Evolutionary conservation across 1,140 invertebrate genomes (phyloP).

Genomic region (Scaptomyza hsui): DNA sequence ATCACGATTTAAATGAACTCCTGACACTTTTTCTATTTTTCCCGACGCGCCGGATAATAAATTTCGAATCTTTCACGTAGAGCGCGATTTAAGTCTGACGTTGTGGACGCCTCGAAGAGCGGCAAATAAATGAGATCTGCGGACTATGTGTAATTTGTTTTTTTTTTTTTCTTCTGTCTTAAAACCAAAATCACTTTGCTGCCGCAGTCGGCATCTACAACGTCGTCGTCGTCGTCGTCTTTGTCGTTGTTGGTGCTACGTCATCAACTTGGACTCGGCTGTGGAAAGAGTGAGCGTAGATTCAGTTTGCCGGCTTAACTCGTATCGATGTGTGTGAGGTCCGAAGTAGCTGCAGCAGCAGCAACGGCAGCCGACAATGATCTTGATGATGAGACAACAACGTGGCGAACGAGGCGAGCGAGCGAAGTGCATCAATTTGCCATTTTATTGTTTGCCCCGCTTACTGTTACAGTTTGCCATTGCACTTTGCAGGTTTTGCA

Average conservation of each 20-base stretch:
- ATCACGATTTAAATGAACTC: constrained; percentile 16
- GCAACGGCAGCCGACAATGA: constrained; percentile 48
- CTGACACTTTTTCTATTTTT: constrained; percentile 23
- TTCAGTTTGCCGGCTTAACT: constrained; percentile 40
- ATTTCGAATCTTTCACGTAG: constrained; percentile 3
- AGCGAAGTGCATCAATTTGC: constrained; percentile 67
- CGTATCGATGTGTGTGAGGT: constrained; percentile 69
- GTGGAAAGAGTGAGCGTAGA: constrained; percentile 38
- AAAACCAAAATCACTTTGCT: constrained; percentile 70
- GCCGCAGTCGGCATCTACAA: constrained; percentile 37
- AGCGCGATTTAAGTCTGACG: constrained; percentile 47
- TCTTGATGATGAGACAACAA: constrained; percentile 59
- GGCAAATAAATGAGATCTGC: constrained; percentile 83
- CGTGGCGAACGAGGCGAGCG: constrained; percentile 12
- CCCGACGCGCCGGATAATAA: constrained; percentile 18
- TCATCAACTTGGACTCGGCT: constrained; percentile 48
- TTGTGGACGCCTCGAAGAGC: constrained; percentile 78
- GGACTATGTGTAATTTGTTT: constrained; percentile 79
- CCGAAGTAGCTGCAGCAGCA: constrained; percentile 22
- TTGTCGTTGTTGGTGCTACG: constrained; percentile 38
- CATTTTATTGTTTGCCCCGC: constrained; percentile 73
- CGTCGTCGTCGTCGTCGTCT: constrained; percentile 5
- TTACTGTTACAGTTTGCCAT: constrained; percentile 71
- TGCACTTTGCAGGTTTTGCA: constrained; percentile 64
- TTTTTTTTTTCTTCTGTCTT: constrained; percentile 58